phyloP scores from a whole-genome alignment of 2,113 vertebrate species.

The Cheilinus undulatus region DNA sequence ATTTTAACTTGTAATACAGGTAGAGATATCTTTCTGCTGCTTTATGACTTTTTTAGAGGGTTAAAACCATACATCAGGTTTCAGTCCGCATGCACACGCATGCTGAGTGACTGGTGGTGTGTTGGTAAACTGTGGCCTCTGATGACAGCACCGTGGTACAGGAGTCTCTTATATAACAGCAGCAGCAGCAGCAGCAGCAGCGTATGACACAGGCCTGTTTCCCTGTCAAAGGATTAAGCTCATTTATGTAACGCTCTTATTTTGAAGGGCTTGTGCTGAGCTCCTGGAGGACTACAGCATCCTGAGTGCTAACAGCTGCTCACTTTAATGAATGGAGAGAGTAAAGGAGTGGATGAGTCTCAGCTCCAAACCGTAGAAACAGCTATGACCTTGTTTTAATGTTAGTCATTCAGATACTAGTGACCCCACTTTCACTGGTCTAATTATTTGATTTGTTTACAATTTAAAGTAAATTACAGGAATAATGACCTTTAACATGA shows the following conservation, averaged over 20 bases:
- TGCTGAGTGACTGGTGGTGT: background rate
- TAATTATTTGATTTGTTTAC: too few relatives aligned
- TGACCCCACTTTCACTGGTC: too few relatives aligned
- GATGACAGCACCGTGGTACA: conserved; percentile 45
- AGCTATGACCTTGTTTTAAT: too few relatives aligned
- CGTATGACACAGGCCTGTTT: conserved; percentile 66
- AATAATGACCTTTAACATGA: too few relatives aligned
- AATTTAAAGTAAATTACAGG: too few relatives aligned
- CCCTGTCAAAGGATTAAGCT: conserved; percentile 75
- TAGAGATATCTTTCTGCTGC: too few relatives aligned
- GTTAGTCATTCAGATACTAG: too few relatives aligned
- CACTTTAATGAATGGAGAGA: conserved; percentile 35
- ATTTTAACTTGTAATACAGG: too few relatives aligned
- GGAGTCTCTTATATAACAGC: conserved; percentile 68
- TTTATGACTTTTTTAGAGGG: too few relatives aligned
- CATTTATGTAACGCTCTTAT: conserved; percentile 77
- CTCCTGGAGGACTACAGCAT: conserved; percentile 42
- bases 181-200: conserved; percentile 24
- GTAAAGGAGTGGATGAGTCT: background rate
- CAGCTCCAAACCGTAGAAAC: conserved; percentile 7
- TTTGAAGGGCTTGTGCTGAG: conserved; percentile 48
- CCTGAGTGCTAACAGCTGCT: conserved; percentile 46
- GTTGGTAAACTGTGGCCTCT: conserved; percentile 9
- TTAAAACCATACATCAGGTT: background rate
- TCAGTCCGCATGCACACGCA: background rate